Percentiles rank a stretch among this genome's conserved stretches.
Evolutionary conservation across 53 echinoderm and acorn worm genomes (phyloP).

Genomic region (Pentamera pediparva): DNA sequence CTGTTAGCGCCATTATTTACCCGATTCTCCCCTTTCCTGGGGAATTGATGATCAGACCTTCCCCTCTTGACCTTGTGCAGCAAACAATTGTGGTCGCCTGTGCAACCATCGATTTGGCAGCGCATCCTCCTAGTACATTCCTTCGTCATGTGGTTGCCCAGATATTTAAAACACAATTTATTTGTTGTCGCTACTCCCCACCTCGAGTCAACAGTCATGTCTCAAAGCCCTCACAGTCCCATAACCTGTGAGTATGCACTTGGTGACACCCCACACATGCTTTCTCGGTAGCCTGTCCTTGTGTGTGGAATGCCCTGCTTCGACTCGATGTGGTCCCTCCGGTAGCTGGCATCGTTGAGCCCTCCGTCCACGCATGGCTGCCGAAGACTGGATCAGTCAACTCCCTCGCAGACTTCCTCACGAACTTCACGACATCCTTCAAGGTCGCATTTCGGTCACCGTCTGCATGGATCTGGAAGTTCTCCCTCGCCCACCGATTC

Average conservation of each 20-base stretch:
- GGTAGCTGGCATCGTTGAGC: not conserved
- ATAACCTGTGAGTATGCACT: not conserved
- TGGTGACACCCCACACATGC: not conserved
- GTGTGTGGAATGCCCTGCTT: not conserved
- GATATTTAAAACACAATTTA: constrained; percentile 8
- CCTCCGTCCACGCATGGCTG: not conserved
- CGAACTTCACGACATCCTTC: constrained; percentile 35
- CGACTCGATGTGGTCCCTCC: not conserved
- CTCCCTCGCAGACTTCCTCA: constrained; percentile 24
- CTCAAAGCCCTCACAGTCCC: not conserved
- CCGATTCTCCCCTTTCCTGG: not conserved
- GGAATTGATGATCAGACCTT: not conserved
- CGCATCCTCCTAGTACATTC: constrained; percentile 2
- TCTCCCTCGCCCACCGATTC: constrained; percentile 33
- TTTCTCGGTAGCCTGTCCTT: not conserved
- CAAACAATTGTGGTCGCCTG: constrained; percentile 5
- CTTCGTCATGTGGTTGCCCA: not conserved
- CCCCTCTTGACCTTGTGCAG: not conserved
- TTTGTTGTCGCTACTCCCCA: not conserved
- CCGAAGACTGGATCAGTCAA: constrained; percentile 40
- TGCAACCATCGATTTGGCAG: constrained; percentile 9
- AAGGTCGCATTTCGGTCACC: constrained; percentile 1
- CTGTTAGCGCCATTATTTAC: not conserved
- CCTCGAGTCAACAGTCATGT: not conserved
- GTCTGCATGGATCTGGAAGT: constrained; percentile 8